These are phyloP conservation scores for Drosophila kanapiae DNA, from an alignment of 1,140 invertebrate genomes.

Conservation along the genomic window DNA sequence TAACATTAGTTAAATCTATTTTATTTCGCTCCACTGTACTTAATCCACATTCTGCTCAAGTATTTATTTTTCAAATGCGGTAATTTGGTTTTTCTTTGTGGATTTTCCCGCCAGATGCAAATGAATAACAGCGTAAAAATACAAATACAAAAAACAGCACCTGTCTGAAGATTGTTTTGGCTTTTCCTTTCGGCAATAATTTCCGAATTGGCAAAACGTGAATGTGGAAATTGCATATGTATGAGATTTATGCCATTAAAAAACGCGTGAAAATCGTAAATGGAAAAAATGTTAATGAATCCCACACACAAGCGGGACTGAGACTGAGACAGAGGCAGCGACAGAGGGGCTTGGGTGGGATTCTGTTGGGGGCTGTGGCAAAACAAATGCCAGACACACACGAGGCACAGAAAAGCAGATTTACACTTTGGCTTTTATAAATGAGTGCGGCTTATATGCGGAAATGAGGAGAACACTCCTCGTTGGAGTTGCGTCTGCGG, in stretches of 20 bases:
- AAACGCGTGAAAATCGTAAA: slow-evolving; percentile 74
- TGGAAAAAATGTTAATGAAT: slow-evolving; percentile 82
- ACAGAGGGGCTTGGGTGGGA: slow-evolving; percentile 27
- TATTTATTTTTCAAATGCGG: slow-evolving; percentile 69
- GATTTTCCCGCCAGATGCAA: slow-evolving; percentile 35
- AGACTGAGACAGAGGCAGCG: slow-evolving; percentile 6
- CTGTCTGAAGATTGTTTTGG: slow-evolving; percentile 57
- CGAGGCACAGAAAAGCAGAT: slow-evolving; percentile 52
- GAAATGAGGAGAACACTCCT: background rate
- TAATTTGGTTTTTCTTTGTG: slow-evolving; percentile 72
- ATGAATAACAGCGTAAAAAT: slow-evolving; percentile 31
- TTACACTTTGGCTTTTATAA: slow-evolving; percentile 80
- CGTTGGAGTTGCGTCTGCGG: background rate
- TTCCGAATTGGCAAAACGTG: slow-evolving; percentile 71
- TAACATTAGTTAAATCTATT: background rate
- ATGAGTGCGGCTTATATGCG: slow-evolving; percentile 48
- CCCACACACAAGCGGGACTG: slow-evolving; percentile 13
- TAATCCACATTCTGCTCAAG: slow-evolving; percentile 21
- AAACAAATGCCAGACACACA: slow-evolving; percentile 49
- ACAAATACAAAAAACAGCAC: slow-evolving; percentile 39
- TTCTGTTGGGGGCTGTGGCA: slow-evolving; percentile 24
- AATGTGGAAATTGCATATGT: slow-evolving; percentile 76
- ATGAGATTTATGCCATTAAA: slow-evolving; percentile 83
- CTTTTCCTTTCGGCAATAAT: slow-evolving; percentile 64
- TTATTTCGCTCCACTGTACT: slow-evolving; percentile 45